phyloP scores from a whole-genome alignment of 2,888 invertebrate genomes.

The Anticlea derivata region DNA sequence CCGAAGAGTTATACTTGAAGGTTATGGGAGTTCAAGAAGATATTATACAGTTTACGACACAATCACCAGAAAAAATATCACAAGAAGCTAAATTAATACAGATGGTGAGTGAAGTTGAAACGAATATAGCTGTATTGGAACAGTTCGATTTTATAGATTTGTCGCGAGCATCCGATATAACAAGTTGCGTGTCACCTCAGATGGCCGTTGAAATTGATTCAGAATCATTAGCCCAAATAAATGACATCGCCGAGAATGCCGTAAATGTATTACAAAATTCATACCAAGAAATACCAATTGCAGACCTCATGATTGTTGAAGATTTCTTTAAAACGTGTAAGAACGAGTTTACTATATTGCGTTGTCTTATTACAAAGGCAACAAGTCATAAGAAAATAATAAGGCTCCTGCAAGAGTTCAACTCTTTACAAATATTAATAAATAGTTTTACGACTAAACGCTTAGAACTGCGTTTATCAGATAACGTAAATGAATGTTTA shows the following conservation, averaged over 20 bases:
- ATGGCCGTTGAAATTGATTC: slow-evolving; percentile 56
- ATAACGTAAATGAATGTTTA: slow-evolving; percentile 51
- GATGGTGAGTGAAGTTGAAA: slow-evolving; percentile 63
- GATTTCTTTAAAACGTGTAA: slow-evolving; percentile 64
- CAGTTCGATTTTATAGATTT: slow-evolving; percentile 68
- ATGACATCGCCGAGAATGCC: slow-evolving; percentile 58
- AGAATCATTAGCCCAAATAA: slow-evolving; percentile 56
- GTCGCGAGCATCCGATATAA: slow-evolving; percentile 58
- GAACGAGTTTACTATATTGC: slow-evolving; percentile 61
- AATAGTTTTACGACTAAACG: slow-evolving; percentile 54
- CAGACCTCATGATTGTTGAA: slow-evolving; percentile 60
- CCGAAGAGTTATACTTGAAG: slow-evolving; percentile 62
- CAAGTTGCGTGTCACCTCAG: slow-evolving; percentile 49
- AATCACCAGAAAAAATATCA: slow-evolving; percentile 45
- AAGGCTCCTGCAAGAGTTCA: slow-evolving; percentile 66
- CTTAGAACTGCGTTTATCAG: slow-evolving; percentile 44
- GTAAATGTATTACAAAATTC: slow-evolving; percentile 59
- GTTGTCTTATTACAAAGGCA: slow-evolving; percentile 56
- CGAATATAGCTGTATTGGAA: slow-evolving; percentile 64
- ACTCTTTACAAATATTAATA: slow-evolving; percentile 50
- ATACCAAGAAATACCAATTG: slow-evolving; percentile 47
- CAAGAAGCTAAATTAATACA: slow-evolving; percentile 65
- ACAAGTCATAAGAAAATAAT: slow-evolving; percentile 65
- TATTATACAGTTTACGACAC: slow-evolving; percentile 57
- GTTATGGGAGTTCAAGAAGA: slow-evolving; percentile 63